Conservation (phyloP, 92 coral and sea anemone species). For the Anthopleura xanthogrammica region DNA sequence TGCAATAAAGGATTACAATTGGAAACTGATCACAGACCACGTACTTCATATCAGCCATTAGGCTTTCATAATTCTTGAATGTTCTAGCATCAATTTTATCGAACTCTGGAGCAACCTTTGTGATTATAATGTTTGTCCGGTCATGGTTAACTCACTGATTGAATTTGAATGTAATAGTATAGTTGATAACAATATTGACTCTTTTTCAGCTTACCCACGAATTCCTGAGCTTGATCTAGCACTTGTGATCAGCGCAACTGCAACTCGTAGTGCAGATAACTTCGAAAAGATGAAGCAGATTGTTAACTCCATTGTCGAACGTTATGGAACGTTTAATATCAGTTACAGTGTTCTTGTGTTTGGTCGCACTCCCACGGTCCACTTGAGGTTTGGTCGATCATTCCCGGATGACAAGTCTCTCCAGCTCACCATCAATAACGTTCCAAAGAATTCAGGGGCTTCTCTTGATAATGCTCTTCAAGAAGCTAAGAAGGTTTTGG, state of each 20-base stretch:
- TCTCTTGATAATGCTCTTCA: slow-evolving; percentile 42
- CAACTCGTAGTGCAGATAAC: slow-evolving; percentile 42
- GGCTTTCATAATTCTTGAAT: no score
- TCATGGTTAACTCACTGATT: no score
- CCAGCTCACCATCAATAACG: slow-evolving; percentile 26
- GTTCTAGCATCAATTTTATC: no score
- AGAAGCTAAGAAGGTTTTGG: slow-evolving; percentile 39
- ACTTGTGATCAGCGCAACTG: slow-evolving; percentile 61
- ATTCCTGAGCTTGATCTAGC: slow-evolving; percentile 62
- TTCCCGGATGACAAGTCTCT: slow-evolving; percentile 55
- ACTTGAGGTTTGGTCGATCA: slow-evolving; percentile 56
- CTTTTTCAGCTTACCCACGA: slow-evolving; percentile 11
- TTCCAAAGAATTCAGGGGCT: slow-evolving; percentile 34
- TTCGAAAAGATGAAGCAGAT: slow-evolving; percentile 62
- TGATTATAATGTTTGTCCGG: no score
- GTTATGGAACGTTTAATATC: slow-evolving; percentile 50
- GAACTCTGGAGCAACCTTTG: no score
- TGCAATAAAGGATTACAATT: no score
- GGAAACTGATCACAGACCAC: no score
- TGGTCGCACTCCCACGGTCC: slow-evolving; percentile 58
- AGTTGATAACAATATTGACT: no score
- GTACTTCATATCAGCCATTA: no score
- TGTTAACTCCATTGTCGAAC: slow-evolving; percentile 43
- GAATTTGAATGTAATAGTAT: no score
- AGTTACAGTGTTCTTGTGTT: slow-evolving; percentile 74